These are phyloP conservation scores for Papio anubis DNA, from an alignment of 2,113 vertebrate species.

Conservation along the genomic window DNA sequence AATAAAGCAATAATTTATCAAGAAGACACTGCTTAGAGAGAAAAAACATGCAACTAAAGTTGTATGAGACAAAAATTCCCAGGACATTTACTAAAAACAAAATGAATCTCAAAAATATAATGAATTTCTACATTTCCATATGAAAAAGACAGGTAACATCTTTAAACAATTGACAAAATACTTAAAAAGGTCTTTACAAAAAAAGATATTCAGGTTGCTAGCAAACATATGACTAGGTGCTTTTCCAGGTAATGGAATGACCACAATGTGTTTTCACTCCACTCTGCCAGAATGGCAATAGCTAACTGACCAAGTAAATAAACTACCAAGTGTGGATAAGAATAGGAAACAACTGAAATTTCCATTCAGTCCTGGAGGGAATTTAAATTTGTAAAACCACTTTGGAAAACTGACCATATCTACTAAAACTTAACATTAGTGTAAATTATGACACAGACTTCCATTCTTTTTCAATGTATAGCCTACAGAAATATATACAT, in stretches of 20 bases:
- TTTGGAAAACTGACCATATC: neutral
- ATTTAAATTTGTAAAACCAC: neutral
- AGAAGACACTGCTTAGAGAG: neutral
- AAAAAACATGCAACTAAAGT: neutral
- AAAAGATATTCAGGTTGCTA: neutral
- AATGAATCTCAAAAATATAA: neutral
- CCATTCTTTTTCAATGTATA: neutral
- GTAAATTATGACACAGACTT: neutral
- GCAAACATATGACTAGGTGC: neutral
- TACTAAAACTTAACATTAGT: neutral
- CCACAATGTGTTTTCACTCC: neutral
- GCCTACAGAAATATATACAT: neutral
- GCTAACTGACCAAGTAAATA: neutral
- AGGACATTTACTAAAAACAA: neutral
- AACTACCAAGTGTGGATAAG: neutral
- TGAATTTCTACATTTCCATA: neutral
- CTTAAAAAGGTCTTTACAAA: neutral
- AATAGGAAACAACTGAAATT: neutral
- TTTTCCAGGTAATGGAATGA: neutral
- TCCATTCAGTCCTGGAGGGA: neutral
- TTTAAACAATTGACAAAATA: neutral
- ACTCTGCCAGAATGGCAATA: neutral
- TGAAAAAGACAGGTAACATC: neutral
- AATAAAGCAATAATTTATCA: neutral
- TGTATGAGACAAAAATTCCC: neutral